Conservation (phyloP, 2,113 vertebrate species). For the Stomatorhinus ivindoensis region DNA sequence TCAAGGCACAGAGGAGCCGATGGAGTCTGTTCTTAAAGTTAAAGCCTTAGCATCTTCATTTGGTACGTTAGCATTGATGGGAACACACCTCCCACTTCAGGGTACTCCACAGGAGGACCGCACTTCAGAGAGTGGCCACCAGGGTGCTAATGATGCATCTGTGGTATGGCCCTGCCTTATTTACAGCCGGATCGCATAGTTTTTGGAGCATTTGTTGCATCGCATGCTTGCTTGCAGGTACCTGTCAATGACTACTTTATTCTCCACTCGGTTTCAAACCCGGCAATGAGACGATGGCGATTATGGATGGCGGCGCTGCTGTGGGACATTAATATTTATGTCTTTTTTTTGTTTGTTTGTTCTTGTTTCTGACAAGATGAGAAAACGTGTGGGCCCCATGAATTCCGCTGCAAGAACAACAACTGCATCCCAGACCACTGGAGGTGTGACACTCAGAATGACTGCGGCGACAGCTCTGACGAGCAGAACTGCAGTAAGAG, state of each 20-base stretch:
- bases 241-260: neutral
- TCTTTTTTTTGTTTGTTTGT: conserved; percentile 1
- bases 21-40: neutral
- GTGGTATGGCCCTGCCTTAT: neutral
- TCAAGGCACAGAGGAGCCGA: neutral
- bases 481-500: conserved; percentile 92
- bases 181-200: neutral
- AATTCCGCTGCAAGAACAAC: conserved; percentile 97
- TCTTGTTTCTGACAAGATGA: conserved; percentile 63
- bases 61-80: neutral
- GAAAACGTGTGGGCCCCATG: conserved; percentile 92
- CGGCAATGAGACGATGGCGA: neutral
- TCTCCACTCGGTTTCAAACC: neutral
- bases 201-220: neutral
- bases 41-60: neutral
- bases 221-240: neutral
- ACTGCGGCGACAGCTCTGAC: conserved; percentile 90
- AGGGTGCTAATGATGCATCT: neutral
- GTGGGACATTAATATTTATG: neutral
- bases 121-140: neutral
- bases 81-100: neutral
- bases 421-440: conserved; percentile 92
- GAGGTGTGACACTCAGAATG: conserved; percentile 94
- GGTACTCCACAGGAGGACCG: neutral
- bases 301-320: neutral